Percentiles rank a stretch among this genome's conserved stretches.
Evolutionary conservation across 2,113 vertebrate genomes (phyloP).

Genomic region (Microcebus jonahi): DNA sequence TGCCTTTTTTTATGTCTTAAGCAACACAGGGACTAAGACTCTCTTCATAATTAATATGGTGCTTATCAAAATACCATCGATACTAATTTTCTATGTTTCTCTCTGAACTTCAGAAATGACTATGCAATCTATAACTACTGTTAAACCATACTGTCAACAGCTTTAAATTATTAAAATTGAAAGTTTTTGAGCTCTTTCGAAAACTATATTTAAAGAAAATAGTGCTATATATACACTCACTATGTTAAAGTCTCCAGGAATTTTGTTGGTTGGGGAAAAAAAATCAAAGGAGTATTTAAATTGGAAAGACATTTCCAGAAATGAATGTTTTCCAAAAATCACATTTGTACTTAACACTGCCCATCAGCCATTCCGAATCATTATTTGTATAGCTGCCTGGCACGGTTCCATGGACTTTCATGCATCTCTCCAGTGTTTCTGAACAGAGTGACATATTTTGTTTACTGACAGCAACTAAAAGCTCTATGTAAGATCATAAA

Average conservation of each 20-base stretch:
- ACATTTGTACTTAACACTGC: slow-evolving; percentile 1
- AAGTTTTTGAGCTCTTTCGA: slow-evolving; percentile 5
- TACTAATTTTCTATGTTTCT: slow-evolving; percentile 64
- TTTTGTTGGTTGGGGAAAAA: neutral
- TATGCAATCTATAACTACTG: neutral
- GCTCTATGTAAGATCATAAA: slow-evolving; percentile 71
- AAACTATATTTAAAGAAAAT: neutral
- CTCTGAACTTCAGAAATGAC: slow-evolving; percentile 49
- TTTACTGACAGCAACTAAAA: slow-evolving; percentile 69
- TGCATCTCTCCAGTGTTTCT: slow-evolving; percentile 55
- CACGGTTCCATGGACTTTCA: slow-evolving; percentile 40
- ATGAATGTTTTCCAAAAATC: neutral
- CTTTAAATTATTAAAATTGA: slow-evolving; percentile 26
- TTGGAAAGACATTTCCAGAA: slow-evolving; percentile 37
- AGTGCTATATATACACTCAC: neutral
- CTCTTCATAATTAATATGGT: neutral
- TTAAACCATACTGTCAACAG: neutral
- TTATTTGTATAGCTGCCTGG: slow-evolving; percentile 40
- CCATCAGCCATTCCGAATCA: slow-evolving; percentile 48
- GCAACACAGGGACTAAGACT: neutral
- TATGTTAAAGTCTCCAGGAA: neutral
- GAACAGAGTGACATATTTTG: slow-evolving; percentile 38
- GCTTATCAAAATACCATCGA: neutral
- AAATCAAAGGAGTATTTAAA: slow-evolving; percentile 39
- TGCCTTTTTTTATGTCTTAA: neutral